Evolutionary conservation across 2,888 invertebrate species (phyloP), one percentile per base, ranked within the genome.

Genomic region (Apamea crenata): DNA sequence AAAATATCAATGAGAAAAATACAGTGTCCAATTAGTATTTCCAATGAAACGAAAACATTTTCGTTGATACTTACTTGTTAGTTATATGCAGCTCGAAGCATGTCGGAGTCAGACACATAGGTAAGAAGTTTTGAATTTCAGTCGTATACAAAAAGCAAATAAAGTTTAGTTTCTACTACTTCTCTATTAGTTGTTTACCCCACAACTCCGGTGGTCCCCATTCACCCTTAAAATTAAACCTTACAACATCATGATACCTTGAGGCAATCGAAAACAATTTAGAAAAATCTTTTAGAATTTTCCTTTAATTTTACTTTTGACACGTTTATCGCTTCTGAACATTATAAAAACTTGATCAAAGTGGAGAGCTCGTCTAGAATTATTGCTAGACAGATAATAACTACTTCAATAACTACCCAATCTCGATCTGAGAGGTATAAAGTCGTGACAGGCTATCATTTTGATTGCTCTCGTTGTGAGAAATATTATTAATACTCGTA

Each of bases 1-100:
- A 44, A 18, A 12, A 18, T 18, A 25, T 25, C 1, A 2, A 32
- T 8, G 21, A 74, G 8, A 68, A 21, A 14, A 69, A 32, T 69
- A 63, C 40, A 36, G 25, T 40, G 67, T 36, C 16, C 47, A 77
- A 68, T 65, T 75, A 77, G 40, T 53, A 47, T 32, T 63, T 77
- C 21, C n/a, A 77, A 61, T 68, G 2, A 75, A 74, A 65, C n/a
- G 29, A 74, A 72, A 68, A 72, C 12, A 65, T 59, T 74, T 83
- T 18, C 18, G 32, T 74, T 61, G 7, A 32, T 21, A 47, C 29
- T 10, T n/a, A 72, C n/a, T 50, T 59, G 14, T 4, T 50, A 63
- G 29, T 69, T 63, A 44, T 12, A 12, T 68, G 14, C 18, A 40
- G 36, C 47, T 56, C 1, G n/a, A 29, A 21, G 7, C 10, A 56